Conservation (phyloP, 2,113 vertebrate species). For the Callithrix jacchus region DNA sequence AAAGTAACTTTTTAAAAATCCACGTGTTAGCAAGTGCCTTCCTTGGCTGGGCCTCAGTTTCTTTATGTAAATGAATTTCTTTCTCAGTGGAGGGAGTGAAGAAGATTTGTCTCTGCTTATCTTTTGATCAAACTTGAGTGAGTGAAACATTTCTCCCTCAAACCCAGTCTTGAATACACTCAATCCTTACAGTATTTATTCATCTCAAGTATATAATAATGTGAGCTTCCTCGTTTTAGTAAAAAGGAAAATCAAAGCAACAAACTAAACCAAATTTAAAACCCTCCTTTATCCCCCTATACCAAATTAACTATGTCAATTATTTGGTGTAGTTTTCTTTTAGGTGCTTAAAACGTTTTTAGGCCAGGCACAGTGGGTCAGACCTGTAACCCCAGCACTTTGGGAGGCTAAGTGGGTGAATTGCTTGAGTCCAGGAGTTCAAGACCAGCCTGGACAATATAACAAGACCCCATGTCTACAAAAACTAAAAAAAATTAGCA, state of each 20-base stretch:
- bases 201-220: not conserved
- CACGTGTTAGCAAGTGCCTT: not conserved
- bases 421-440: no score
- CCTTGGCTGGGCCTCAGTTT: not conserved
- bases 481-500: no score
- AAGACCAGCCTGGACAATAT: no score
- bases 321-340: slow-evolving; percentile 13
- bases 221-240: not conserved
- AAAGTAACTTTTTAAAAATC: not conserved
- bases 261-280: slow-evolving; percentile 4
- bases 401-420: no score
- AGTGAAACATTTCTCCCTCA: not conserved
- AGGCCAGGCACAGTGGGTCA: no score
- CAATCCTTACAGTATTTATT: not conserved
- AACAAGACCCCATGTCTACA: no score
- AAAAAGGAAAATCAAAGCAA: not conserved
- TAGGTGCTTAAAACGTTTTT: not conserved
- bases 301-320: not conserved
- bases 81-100: not conserved
- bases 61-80: not conserved
- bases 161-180: not conserved
- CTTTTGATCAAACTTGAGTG: not conserved
- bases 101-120: not conserved
- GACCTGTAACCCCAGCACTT: no score
- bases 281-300: not conserved